Conservation (phyloP, 2,797 vertebrate genomes). For the Coluber constrictor region DNA sequence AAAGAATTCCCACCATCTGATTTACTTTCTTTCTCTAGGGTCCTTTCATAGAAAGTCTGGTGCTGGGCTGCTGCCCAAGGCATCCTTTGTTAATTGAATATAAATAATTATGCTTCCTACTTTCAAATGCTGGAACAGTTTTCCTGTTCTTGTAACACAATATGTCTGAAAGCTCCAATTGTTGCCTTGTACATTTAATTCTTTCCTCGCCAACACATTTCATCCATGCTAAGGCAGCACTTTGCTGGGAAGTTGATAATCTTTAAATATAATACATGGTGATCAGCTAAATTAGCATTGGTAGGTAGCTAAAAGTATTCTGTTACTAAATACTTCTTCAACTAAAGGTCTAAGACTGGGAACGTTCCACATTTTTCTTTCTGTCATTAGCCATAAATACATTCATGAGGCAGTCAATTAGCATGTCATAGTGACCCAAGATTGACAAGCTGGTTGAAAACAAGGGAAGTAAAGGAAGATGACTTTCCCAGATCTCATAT, state of each 20-base stretch:
- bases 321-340: slow-evolving; percentile 48
- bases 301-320: slow-evolving; percentile 58
- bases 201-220: slow-evolving; percentile 49
- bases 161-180: slow-evolving; percentile 52
- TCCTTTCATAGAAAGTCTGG: slow-evolving; percentile 14
- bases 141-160: slow-evolving; percentile 59
- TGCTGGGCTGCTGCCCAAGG: slow-evolving; percentile 59
- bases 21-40: background rate
- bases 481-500: slow-evolving; percentile 60
- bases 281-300: slow-evolving; percentile 65
- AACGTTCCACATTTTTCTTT: slow-evolving; percentile 48
- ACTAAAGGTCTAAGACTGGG: slow-evolving; percentile 51
- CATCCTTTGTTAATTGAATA: slow-evolving; percentile 70
- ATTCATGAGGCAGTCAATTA: slow-evolving; percentile 61
- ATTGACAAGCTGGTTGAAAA: slow-evolving; percentile 60
- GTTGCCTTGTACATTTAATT: slow-evolving; percentile 58
- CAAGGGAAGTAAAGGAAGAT: slow-evolving; percentile 38
- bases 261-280: slow-evolving; percentile 63
- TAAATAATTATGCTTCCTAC: slow-evolving; percentile 65
- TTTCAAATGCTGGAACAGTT: slow-evolving; percentile 62
- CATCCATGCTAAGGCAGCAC: slow-evolving; percentile 51
- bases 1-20: slow-evolving; percentile 30
- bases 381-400: slow-evolving; percentile 68
- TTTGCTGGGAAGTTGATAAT: slow-evolving; percentile 56
- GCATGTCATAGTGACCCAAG: slow-evolving; percentile 50